A percentile compares a stretch with the other conserved stretches of the same genome.
Conservation (phyloP, 2,888 invertebrate species). For the Eupithecia centaureata region DNA sequence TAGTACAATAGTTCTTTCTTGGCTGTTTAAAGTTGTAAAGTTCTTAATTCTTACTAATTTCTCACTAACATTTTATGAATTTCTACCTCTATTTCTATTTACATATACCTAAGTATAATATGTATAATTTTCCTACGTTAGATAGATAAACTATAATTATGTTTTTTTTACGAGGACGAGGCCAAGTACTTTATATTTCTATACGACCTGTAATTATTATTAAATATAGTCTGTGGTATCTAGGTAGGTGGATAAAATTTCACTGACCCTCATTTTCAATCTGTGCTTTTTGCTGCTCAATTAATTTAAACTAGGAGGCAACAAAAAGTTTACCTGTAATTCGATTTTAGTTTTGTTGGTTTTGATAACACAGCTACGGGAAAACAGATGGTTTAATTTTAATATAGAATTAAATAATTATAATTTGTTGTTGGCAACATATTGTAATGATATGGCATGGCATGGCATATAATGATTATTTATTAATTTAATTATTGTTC, state of each 20-base stretch:
- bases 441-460: too few species aligned
- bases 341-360: conserved; percentile 64
- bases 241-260: conserved; percentile 42
- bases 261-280: conserved; percentile 36
- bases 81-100: too few species aligned
- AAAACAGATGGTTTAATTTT: conserved; percentile 4
- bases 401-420: too few species aligned
- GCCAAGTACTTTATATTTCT: background rate
- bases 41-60: too few species aligned
- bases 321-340: conserved; percentile 56
- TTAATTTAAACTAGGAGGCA: conserved; percentile 45
- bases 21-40: background rate
- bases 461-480: too few species aligned
- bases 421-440: too few species aligned
- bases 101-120: too few species aligned
- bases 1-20: background rate
- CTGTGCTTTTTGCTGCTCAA: conserved; percentile 43
- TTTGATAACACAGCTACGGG: conserved; percentile 31
- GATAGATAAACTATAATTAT: too few species aligned
- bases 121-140: too few species aligned
- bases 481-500: too few species aligned
- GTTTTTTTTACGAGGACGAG: background rate
- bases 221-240: conserved; percentile 21
- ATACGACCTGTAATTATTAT: background rate
- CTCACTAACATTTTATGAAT: too few species aligned